These are phyloP conservation scores for Dyspetes luteomarginatus DNA, from an alignment of 2,888 invertebrate genomes.

Conservation along the genomic window DNA sequence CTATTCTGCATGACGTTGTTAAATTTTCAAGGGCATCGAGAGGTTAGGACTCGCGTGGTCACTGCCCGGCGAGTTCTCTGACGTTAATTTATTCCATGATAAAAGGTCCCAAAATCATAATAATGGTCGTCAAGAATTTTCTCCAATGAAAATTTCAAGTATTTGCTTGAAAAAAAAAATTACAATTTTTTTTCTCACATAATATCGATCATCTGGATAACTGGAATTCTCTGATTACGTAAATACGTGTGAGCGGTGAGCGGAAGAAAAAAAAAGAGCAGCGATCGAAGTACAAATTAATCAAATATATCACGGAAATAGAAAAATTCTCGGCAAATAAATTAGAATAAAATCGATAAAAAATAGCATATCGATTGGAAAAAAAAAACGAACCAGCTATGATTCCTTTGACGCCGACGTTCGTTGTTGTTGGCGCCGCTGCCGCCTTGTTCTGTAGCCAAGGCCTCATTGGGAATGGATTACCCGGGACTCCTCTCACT, in stretches of 20 bases:
- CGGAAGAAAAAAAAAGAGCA: background rate
- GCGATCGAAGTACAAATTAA: background rate
- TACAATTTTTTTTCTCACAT: background rate
- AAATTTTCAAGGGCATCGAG: background rate
- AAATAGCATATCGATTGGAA: background rate
- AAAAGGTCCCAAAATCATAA: background rate
- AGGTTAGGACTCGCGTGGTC: background rate
- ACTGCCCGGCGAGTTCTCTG: background rate
- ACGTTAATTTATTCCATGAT: background rate
- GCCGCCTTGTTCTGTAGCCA: slow-evolving; percentile 91
- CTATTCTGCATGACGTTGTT: background rate
- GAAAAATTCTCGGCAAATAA: background rate
- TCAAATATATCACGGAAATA: background rate
- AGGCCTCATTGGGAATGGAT: slow-evolving; percentile 86
- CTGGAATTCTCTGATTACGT: background rate
- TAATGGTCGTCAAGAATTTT: background rate
- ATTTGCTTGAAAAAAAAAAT: no score
- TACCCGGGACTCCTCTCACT: slow-evolving; percentile 72
- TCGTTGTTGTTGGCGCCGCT: slow-evolving; percentile 86
- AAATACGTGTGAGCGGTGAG: background rate
- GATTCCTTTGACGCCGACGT: slow-evolving; percentile 94
- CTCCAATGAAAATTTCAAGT: background rate
- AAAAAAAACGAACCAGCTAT: slow-evolving; percentile 88
- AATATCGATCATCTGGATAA: background rate
- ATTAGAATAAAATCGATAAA: background rate